Base-by-base conservation (phyloP, 1,140 invertebrate genomes). In the Drosophila eugracilis region DNA sequence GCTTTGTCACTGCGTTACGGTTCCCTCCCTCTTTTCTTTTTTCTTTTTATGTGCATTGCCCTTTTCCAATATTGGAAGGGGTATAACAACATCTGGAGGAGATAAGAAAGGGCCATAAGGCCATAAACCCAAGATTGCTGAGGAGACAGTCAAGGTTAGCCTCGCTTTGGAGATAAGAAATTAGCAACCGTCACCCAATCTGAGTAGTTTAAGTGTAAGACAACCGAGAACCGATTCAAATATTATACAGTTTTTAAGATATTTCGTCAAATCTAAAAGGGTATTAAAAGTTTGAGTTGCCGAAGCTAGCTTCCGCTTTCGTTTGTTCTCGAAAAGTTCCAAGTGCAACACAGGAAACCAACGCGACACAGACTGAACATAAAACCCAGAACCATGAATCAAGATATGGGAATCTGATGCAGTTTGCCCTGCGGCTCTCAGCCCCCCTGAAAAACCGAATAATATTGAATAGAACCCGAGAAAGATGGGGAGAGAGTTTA, bases 341-440 rank as follows among this genome's bases (percentile, higher is more conserved):
- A 4, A 39, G 57, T 54, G 28, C 28, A 37, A 14, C 19, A 58
- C 65, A 77, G 74, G 75, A 77, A 72, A 50, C 34, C 26, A 48
- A 54, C 47, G 52, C 74, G 74, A 71, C 75, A 71, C 44, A 63
- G 45, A 50, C 45, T 55, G 59, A 73, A 65, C 70, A 74, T 63
- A 74, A 52, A 74, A 37, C 21, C 22, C 22, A 28, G 7, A 22
- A 36, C 24, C 17, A 1, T 17, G 21, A 39, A 12, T 26, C 15
- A 19, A 37, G 55, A 47, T 30, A 30, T 30, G 45, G 1, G 45
- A 59, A 37, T 57, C 50, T 24, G 1, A 12, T 57, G n/a, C n/a
- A 34, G 28, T 53, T 58, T 12, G 26, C 48, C 22, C 55, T 34
- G n/a, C 26, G 21, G 14, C 53, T 36, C 21, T 9, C 26, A 14